Conservation (phyloP, 2,797 vertebrate species). For the Bovichtus variegatus region DNA sequence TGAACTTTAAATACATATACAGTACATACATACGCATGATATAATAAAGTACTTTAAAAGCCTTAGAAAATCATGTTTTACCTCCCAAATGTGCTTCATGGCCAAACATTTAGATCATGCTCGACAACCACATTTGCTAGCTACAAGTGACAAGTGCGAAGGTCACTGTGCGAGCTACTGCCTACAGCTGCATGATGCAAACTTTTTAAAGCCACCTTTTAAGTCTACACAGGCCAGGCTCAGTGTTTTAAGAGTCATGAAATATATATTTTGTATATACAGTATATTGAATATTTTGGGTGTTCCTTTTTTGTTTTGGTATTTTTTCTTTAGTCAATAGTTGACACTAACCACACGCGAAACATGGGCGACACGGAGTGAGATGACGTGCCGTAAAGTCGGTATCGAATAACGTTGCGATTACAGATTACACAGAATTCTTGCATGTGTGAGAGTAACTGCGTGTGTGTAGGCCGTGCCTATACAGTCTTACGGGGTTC, state of each 20-base stretch:
- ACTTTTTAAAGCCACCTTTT: background rate
- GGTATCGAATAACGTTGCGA: background rate
- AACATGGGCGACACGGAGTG: background rate
- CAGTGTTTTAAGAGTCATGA: background rate
- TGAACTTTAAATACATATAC: background rate
- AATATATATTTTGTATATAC: background rate
- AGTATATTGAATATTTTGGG: too few relatives aligned
- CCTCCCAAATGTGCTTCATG: background rate
- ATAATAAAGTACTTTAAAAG: background rate
- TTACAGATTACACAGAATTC: constrained; percentile 2
- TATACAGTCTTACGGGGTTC: constrained; percentile 27
- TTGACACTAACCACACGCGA: background rate
- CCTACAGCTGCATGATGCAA: background rate
- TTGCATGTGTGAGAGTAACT: background rate
- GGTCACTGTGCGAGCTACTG: background rate
- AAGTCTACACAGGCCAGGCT: background rate
- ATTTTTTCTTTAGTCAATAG: background rate
- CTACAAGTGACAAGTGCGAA: background rate
- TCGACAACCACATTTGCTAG: background rate
- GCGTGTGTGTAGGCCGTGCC: constrained; percentile 29
- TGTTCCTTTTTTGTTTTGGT: background rate
- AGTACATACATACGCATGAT: background rate
- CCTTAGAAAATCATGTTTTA: background rate
- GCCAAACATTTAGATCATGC: background rate
- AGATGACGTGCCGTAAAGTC: background rate